These are phyloP conservation scores for Columba guinea DNA, from an alignment of 2,797 vertebrate species.

Conservation along the genomic window DNA sequence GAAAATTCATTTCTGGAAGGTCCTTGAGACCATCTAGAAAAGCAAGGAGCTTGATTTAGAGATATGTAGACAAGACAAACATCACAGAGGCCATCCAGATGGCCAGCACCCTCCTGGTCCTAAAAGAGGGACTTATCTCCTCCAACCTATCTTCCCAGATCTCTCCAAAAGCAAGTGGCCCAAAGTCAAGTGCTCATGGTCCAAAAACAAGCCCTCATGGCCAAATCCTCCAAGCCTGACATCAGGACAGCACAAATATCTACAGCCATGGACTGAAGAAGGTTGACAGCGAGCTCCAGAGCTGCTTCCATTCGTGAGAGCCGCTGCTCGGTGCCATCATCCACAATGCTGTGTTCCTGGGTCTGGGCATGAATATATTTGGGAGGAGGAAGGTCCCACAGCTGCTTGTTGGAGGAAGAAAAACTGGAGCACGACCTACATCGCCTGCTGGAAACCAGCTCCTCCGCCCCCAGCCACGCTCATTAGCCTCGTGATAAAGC, in stretches of 20 bases:
- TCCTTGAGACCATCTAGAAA: background rate
- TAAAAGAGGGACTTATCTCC: background rate
- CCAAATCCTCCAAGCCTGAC: background rate
- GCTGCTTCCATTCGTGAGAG: background rate
- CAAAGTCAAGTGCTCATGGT: too few relatives aligned
- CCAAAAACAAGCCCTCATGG: background rate
- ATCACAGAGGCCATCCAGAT: background rate
- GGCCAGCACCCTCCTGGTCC: background rate
- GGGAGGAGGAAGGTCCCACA: constrained; percentile 26
- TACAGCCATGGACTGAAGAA: background rate
- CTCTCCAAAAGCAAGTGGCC: background rate
- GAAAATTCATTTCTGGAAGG: background rate
- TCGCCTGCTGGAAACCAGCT: background rate
- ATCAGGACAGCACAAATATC: background rate
- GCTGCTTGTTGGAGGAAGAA: background rate
- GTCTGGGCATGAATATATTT: background rate
- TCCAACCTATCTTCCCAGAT: background rate
- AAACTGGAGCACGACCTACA: constrained; percentile 32
- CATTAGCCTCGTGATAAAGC: background rate
- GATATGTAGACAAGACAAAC: fast-evolving
- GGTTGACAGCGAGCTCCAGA: background rate
- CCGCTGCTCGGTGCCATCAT: fast-evolving
- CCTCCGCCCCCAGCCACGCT: background rate
- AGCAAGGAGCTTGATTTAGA: background rate
- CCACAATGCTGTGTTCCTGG: fast-evolving